phyloP scores from a whole-genome alignment of 2,113 vertebrate species.

The Rhinogobius similis region DNA sequence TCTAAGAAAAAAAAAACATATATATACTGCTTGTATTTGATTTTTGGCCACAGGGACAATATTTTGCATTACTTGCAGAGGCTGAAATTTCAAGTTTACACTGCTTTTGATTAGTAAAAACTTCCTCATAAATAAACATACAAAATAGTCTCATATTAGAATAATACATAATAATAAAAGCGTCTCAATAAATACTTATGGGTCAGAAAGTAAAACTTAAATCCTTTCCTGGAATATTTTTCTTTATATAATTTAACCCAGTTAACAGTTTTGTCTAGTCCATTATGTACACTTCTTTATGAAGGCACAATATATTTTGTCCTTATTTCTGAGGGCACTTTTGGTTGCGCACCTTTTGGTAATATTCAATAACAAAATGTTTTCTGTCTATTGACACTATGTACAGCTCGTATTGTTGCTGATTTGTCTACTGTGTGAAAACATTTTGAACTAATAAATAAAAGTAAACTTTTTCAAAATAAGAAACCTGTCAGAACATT shows the following conservation, averaged over 20 bases:
- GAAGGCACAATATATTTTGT: conserved; percentile 31
- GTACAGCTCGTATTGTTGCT: conserved; percentile 22
- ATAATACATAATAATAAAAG: conserved; percentile 1
- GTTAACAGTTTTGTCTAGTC: conserved; percentile 29
- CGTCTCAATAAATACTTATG: conserved; percentile 48
- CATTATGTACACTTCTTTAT: conserved; percentile 18
- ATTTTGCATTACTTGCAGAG: conserved; percentile 4
- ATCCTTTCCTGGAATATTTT: conserved; percentile 37
- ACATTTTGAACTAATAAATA: conserved; percentile 33
- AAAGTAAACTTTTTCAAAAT: conserved; percentile 40
- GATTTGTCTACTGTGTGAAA: conserved; percentile 17
- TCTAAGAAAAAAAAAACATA: conserved; percentile 56
- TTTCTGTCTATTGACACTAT: conserved; percentile 22
- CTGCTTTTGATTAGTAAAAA: neutral
- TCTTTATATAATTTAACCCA: conserved; percentile 20
- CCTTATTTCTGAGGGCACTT: conserved; percentile 53
- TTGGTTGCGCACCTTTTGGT: conserved; percentile 33
- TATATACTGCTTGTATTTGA: conserved; percentile 2
- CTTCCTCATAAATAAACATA: neutral
- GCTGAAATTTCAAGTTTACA: neutral
- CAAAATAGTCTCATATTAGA: neutral
- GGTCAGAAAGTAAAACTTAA: conserved; percentile 27
- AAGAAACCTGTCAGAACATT: neutral
- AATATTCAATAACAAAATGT: conserved; percentile 20
- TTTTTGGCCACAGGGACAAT: neutral